These are phyloP conservation scores for Vidua macroura DNA, from an alignment of 2,113 vertebrate genomes.

Conservation along the genomic window DNA sequence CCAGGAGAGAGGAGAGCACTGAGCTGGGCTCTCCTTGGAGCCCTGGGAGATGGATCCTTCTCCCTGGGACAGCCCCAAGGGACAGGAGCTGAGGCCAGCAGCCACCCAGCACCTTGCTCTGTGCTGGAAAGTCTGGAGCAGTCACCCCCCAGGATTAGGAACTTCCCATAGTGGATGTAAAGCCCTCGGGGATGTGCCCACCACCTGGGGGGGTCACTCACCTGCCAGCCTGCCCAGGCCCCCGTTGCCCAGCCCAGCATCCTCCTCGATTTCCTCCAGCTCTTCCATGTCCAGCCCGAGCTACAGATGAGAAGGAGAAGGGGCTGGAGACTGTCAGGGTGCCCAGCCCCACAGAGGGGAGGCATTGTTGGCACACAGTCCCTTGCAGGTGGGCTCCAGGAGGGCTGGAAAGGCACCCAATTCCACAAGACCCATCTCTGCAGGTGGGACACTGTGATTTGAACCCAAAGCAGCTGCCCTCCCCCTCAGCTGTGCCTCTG, in stretches of 20 bases:
- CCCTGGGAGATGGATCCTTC: neutral
- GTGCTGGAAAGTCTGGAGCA: neutral
- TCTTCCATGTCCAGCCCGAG: constrained; percentile 97
- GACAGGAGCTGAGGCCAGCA: neutral
- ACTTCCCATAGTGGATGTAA: fast-evolving
- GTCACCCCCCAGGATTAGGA: fast-evolving
- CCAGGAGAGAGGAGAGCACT: neutral
- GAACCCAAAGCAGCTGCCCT: neutral
- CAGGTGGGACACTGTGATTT: neutral
- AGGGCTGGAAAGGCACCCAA: neutral
- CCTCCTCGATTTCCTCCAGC: constrained; percentile 96
- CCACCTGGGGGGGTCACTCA: constrained; percentile 45
- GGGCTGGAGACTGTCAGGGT: neutral
- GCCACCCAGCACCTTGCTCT: fast-evolving
- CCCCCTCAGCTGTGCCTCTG: too few species aligned
- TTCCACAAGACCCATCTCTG: neutral
- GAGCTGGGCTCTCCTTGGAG: neutral
- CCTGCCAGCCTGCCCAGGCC: constrained; percentile 94
- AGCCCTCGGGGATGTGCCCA: neutral
- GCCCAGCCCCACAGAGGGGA: fast-evolving
- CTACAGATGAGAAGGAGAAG: constrained; percentile 34
- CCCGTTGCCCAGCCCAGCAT: constrained; percentile 94
- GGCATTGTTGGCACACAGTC: neutral
- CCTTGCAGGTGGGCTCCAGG: neutral
- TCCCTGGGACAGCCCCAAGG: fast-evolving